A percentile compares a stretch with the other conserved stretches of the same genome.
These are phyloP conservation scores for Brachystomella parvula DNA, from an alignment of 1,140 invertebrate species.

Conservation along the genomic window DNA sequence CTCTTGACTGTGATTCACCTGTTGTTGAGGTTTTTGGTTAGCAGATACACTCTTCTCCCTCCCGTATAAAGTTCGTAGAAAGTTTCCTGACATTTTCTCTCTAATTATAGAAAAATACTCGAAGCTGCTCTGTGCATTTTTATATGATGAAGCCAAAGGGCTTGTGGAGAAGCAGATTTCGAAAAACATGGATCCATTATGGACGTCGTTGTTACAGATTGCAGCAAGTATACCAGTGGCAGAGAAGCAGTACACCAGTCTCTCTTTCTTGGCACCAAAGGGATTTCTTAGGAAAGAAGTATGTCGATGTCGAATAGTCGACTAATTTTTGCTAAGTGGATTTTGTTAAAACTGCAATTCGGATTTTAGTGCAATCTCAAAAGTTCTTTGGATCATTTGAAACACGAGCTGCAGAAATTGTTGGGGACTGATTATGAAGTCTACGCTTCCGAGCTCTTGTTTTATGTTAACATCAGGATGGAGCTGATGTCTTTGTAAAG, in stretches of 20 bases:
- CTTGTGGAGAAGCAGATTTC: constrained; percentile 30
- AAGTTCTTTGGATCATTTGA: constrained; percentile 22
- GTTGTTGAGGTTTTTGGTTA: background rate
- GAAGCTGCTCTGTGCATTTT: constrained; percentile 22
- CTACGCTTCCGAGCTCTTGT: constrained; percentile 17
- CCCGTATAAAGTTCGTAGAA: background rate
- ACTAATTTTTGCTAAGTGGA: too few relatives aligned
- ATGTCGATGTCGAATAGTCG: constrained; percentile 8
- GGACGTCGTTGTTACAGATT: background rate
- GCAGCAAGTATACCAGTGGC: constrained; percentile 20
- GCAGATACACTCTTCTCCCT: background rate
- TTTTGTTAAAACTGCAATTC: background rate
- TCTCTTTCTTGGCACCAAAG: constrained; percentile 35
- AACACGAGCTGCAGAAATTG: constrained; percentile 33
- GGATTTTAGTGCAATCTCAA: constrained; percentile 30
- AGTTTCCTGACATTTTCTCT: background rate
- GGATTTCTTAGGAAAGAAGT: constrained; percentile 37
- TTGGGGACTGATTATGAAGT: constrained; percentile 9
- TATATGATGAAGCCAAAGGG: constrained; percentile 35
- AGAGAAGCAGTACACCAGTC: constrained; percentile 33
- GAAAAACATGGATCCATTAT: background rate
- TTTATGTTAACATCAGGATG: constrained; percentile 32
- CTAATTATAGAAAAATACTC: constrained; percentile 18
- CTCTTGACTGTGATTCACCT: background rate
- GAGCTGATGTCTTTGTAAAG: constrained; percentile 49